Percentiles rank a stretch among this genome's conserved stretches.
phyloP scores from a whole-genome alignment of 2,113 vertebrate species.

The Otocyon megalotis region DNA sequence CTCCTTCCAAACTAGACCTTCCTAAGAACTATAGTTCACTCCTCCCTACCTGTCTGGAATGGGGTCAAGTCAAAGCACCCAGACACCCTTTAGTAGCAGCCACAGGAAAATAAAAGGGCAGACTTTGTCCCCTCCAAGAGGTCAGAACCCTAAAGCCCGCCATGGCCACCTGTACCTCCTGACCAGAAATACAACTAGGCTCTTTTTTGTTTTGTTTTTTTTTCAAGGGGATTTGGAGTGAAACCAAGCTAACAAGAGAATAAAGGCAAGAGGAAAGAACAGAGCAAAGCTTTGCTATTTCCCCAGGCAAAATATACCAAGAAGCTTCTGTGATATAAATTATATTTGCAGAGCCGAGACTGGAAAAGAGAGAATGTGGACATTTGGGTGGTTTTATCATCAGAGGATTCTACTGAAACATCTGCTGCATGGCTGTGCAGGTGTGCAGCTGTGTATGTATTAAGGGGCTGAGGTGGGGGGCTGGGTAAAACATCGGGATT shows the following conservation, averaged over 20 bases:
- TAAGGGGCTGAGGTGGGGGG: accelerated
- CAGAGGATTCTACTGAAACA: background rate
- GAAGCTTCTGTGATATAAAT: constrained; percentile 1
- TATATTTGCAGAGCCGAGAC: background rate
- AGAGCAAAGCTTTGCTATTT: constrained; percentile 56
- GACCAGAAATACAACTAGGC: background rate
- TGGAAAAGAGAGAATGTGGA: background rate
- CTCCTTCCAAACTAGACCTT: background rate
- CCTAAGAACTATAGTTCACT: background rate
- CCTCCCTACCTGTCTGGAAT: background rate
- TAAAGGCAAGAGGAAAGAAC: background rate
- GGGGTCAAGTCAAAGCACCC: background rate
- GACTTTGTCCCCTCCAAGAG: background rate
- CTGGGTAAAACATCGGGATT: background rate
- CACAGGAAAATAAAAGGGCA: background rate
- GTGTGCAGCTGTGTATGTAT: background rate
- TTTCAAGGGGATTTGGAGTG: constrained; percentile 7
- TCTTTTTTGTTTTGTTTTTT: background rate
- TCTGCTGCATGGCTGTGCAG: background rate
- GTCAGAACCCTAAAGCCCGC: background rate
- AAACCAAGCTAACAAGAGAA: constrained; percentile 58
- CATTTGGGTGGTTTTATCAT: background rate
- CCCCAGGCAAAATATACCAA: constrained; percentile 5
- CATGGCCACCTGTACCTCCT: background rate
- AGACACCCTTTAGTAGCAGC: background rate